A percentile compares a stretch with the other conserved stretches of the same genome.
phyloP scores from a whole-genome alignment of 2,113 vertebrate genomes.

The Dicrurus megarhynchus region DNA sequence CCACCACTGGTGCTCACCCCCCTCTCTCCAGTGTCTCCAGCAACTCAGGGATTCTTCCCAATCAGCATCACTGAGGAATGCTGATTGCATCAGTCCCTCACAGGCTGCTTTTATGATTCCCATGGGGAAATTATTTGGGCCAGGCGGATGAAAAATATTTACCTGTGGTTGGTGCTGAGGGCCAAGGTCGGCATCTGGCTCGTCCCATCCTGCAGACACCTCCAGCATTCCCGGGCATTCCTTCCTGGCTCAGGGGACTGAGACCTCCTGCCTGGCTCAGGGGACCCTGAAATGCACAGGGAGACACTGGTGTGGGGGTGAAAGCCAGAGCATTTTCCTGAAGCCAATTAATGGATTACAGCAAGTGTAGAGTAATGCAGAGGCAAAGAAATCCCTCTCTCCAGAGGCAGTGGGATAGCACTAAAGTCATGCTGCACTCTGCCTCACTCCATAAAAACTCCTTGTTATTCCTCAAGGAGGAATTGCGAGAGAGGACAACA shows the following conservation, averaged over 20 bases:
- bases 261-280: not conserved
- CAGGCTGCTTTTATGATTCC: not conserved
- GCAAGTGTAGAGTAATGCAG: not conserved
- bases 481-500: not conserved
- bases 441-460: not conserved
- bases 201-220: not conserved
- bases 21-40: not conserved
- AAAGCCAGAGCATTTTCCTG: not conserved
- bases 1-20: not conserved
- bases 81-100: not conserved
- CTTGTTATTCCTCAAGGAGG: not conserved
- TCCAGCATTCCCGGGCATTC: not conserved
- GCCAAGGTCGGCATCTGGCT: not conserved
- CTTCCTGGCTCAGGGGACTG: not conserved
- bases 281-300: fast-evolving
- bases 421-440: not conserved
- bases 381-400: not conserved
- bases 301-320: not conserved
- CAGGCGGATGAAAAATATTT: not conserved
- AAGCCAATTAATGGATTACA: too few relatives aligned
- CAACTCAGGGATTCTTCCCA: not conserved
- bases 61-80: not conserved
- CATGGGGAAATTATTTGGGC: not conserved
- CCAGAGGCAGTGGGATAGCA: not conserved
- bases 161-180: not conserved